Percentiles rank a stretch among this genome's conserved stretches.
Conservation (phyloP, 2,113 vertebrate genomes). For the Xenopus tropicalis region DNA sequence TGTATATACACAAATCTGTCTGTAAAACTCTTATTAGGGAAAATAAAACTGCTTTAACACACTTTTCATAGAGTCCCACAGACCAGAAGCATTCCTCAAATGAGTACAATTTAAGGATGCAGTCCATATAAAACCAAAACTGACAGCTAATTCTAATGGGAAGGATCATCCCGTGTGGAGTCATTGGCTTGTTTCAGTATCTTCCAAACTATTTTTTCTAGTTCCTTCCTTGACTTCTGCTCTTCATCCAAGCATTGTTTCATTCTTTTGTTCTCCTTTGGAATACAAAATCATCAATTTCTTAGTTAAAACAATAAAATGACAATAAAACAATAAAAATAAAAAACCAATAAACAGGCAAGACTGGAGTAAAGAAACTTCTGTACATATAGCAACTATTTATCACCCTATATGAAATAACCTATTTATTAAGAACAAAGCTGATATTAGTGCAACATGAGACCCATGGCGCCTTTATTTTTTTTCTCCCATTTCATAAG, state of each 20-base stretch:
- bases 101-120: neutral
- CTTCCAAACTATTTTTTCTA: constrained; percentile 88
- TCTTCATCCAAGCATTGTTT: constrained; percentile 96
- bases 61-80: neutral
- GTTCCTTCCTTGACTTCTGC: constrained; percentile 89
- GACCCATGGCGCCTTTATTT: too few species aligned
- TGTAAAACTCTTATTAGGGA: too few species aligned
- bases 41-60: neutral
- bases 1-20: too few species aligned
- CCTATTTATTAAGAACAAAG: too few species aligned
- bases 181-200: constrained; percentile 92
- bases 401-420: too few species aligned
- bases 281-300: neutral
- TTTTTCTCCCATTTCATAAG: too few species aligned
- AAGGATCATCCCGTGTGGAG: constrained; percentile 75
- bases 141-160: constrained; percentile 62
- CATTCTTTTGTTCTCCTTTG: constrained; percentile 92
- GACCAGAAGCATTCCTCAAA: neutral
- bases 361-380: too few species aligned
- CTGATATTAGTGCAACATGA: too few species aligned
- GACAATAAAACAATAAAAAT: too few species aligned
- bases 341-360: too few species aligned
- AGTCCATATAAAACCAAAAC: neutral
- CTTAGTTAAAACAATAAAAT: too few species aligned
- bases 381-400: too few species aligned